phyloP scores from a whole-genome alignment of 2,888 invertebrate species.

The Biston betularia region DNA sequence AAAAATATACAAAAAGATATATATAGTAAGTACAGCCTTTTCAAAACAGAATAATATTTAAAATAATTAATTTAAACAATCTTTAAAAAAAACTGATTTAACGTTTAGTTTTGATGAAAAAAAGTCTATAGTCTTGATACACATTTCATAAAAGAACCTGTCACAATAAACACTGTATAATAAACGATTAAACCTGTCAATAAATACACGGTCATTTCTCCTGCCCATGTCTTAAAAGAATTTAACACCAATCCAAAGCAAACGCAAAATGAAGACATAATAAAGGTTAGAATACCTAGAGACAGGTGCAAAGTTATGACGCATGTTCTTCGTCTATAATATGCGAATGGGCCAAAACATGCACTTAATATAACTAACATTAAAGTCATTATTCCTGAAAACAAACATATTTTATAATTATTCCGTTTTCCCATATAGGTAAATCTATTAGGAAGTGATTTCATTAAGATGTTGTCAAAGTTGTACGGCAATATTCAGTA shows the following conservation, averaged over 20 bases:
- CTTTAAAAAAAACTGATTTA: no score
- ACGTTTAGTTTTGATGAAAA: no score
- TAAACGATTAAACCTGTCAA: slow-evolving; percentile 55
- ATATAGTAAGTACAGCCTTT: neutral
- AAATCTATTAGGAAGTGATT: neutral
- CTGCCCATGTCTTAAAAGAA: slow-evolving; percentile 54
- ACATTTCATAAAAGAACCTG: slow-evolving; percentile 57
- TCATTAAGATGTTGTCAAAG: no score
- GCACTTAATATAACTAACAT: slow-evolving; percentile 45
- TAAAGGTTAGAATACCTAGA: slow-evolving; percentile 59
- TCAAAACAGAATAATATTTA: neutral
- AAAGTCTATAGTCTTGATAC: slow-evolving; percentile 46
- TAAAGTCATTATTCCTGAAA: slow-evolving; percentile 23
- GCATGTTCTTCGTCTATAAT: slow-evolving; percentile 31
- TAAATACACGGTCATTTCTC: slow-evolving; percentile 39
- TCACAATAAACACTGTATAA: slow-evolving; percentile 55
- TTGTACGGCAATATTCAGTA: no score
- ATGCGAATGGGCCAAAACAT: slow-evolving; percentile 48
- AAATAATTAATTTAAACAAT: no score
- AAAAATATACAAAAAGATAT: neutral
- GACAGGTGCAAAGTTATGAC: slow-evolving; percentile 51
- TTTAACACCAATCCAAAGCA: slow-evolving; percentile 50
- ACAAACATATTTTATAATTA: neutral
- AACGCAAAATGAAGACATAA: slow-evolving; percentile 57
- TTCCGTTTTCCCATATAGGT: neutral